These are phyloP conservation scores for Onychomys leucogaster DNA, from an alignment of 2,797 vertebrate genomes.

Conservation along the genomic window DNA sequence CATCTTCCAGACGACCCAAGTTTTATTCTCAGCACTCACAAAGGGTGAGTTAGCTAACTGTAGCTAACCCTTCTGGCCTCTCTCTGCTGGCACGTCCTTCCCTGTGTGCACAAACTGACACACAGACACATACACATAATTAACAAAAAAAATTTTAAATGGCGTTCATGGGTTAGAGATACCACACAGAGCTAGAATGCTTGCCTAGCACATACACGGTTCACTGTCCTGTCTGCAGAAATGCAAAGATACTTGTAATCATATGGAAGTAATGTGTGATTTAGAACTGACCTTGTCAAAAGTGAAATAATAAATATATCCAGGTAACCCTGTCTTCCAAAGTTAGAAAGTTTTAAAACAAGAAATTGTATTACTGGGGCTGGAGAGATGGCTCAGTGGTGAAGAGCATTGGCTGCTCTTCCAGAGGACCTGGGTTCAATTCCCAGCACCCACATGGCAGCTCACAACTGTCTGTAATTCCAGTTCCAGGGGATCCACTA, in stretches of 20 bases:
- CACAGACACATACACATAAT: not conserved
- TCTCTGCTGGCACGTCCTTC: not conserved
- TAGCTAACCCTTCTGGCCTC: not conserved
- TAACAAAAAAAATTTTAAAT: not conserved
- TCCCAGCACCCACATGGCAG: no score
- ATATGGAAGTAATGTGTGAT: slow-evolving; percentile 26
- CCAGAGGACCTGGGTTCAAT: no score
- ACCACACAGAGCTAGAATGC: not conserved
- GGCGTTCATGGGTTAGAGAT: not conserved
- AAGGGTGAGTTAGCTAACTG: not conserved
- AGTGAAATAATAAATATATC: not conserved
- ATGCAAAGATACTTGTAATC: not conserved
- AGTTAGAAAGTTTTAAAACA: not conserved
- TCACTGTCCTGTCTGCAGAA: not conserved
- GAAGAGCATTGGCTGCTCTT: no score
- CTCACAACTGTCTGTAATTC: no score
- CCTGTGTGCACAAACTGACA: not conserved
- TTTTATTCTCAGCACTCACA: not conserved
- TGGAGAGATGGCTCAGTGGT: no score
- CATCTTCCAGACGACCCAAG: not conserved
- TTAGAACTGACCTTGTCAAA: slow-evolving; percentile 33
- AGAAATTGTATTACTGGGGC: not conserved
- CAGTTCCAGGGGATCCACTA: no score
- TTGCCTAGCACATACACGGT: not conserved
- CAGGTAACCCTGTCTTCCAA: not conserved